phyloP scores from a whole-genome alignment of 2,113 vertebrate genomes.

The Noctilio leporinus region DNA sequence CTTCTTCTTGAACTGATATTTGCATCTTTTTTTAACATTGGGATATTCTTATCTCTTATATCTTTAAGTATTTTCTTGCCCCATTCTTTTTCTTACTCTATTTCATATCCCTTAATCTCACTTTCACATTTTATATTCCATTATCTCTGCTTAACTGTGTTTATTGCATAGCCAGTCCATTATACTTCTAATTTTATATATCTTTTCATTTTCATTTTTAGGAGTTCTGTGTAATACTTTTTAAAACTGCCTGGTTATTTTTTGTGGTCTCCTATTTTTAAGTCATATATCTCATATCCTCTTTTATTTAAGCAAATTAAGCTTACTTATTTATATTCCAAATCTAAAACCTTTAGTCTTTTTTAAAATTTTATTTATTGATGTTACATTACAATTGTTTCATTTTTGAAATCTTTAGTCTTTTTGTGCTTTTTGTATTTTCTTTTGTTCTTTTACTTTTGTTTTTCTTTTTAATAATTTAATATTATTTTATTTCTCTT shows the following conservation, averaged over 20 bases:
- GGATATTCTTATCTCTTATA: neutral
- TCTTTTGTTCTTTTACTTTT: too few species aligned
- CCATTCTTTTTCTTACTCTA: neutral
- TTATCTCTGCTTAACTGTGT: neutral
- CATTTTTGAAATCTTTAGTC: neutral
- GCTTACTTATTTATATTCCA: neutral
- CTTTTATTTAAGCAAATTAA: neutral
- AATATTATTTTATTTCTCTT: too few species aligned
- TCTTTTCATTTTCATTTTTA: neutral
- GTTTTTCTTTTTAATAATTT: too few species aligned
- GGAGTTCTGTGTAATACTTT: neutral
- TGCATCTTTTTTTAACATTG: conserved; percentile 28
- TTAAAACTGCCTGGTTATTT: neutral
- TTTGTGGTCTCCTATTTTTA: neutral
- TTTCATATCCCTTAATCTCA: neutral
- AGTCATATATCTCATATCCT: neutral
- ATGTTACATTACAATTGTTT: too few species aligned
- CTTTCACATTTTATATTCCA: neutral
- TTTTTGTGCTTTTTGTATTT: neutral
- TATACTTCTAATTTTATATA: neutral
- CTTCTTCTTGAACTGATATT: conserved; percentile 27
- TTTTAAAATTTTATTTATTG: too few species aligned
- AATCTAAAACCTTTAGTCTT: neutral
- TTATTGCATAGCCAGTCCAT: neutral
- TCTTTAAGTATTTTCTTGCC: neutral